Percentiles rank a stretch among this genome's conserved stretches.
Conservation (phyloP, 2,113 vertebrate genomes). For the Geothlypis trichas region DNA sequence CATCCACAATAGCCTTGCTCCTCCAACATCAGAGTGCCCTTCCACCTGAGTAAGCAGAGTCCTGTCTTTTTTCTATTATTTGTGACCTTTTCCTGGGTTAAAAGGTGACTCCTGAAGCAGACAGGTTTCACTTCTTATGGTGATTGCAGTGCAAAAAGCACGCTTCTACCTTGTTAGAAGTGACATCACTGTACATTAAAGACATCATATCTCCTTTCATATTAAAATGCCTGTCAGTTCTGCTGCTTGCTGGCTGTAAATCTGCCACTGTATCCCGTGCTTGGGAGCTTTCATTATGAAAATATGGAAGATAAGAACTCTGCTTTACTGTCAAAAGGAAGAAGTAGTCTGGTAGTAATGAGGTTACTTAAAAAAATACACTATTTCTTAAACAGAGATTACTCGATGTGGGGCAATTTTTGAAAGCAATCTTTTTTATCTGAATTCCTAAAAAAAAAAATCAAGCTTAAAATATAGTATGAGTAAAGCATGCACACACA, state of each 20-base stretch:
- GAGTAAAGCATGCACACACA: constrained; percentile 4
- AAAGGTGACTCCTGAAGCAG: constrained; percentile 76
- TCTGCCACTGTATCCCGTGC: constrained; percentile 70
- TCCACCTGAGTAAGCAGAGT: constrained; percentile 68
- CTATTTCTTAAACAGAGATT: constrained; percentile 46
- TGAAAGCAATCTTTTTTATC: constrained; percentile 13
- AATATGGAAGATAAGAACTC: constrained; percentile 77
- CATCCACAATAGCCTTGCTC: constrained; percentile 67
- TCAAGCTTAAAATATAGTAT: neutral
- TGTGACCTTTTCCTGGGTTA: constrained; percentile 79
- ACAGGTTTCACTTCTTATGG: constrained; percentile 78
- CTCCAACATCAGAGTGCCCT: constrained; percentile 70
- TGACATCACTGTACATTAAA: constrained; percentile 83
- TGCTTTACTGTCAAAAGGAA: constrained; percentile 69
- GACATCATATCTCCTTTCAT: constrained; percentile 79
- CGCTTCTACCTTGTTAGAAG: constrained; percentile 75
- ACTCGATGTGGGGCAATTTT: constrained; percentile 34
- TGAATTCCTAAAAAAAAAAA: neutral
- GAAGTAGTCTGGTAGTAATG: constrained; percentile 59
- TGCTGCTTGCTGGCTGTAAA: constrained; percentile 73
- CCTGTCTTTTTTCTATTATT: constrained; percentile 79
- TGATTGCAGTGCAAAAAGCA: constrained; percentile 58
- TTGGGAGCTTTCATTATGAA: constrained; percentile 79
- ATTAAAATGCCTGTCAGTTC: constrained; percentile 83
- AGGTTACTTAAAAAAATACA: constrained; percentile 67